A percentile compares a stretch with the other conserved stretches of the same genome.
Conservation (phyloP, 2,888 invertebrate genomes). For the Acanthosoma haemorrhoidale region DNA sequence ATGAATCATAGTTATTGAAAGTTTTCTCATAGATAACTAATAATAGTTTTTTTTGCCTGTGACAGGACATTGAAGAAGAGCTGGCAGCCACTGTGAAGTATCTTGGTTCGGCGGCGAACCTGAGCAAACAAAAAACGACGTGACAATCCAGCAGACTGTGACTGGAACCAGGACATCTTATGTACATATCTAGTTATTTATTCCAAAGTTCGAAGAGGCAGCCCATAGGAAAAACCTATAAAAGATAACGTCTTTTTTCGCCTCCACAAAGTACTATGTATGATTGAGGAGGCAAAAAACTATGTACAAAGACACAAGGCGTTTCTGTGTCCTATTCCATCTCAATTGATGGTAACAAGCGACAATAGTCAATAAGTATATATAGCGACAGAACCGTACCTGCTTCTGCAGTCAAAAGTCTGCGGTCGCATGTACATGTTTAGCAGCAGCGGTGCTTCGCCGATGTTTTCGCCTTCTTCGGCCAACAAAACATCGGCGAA, state of each 20-base stretch:
- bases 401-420: not conserved
- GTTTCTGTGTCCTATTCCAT: too few relatives aligned
- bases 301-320: too few relatives aligned
- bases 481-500: constrained; percentile 7
- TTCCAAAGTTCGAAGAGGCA: too few relatives aligned
- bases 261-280: too few relatives aligned
- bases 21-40: too few relatives aligned
- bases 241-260: too few relatives aligned
- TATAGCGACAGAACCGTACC: not conserved
- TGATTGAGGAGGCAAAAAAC: too few relatives aligned
- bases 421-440: constrained; percentile 11
- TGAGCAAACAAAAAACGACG: not conserved
- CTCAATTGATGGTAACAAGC: too few relatives aligned
- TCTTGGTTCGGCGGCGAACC: constrained; percentile 34
- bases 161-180: not conserved
- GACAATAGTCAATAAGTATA: not conserved
- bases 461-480: not conserved
- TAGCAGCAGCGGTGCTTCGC: not conserved
- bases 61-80: constrained; percentile 32
- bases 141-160: not conserved
- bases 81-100: constrained; percentile 34
- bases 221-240: too few relatives aligned
- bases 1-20: too few relatives aligned
- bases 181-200: not conserved
- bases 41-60: not conserved